Percentiles rank a stretch among this genome's conserved stretches.
Evolutionary conservation across 2,888 invertebrate species (phyloP).

Genomic region (Tholera decimalis): DNA sequence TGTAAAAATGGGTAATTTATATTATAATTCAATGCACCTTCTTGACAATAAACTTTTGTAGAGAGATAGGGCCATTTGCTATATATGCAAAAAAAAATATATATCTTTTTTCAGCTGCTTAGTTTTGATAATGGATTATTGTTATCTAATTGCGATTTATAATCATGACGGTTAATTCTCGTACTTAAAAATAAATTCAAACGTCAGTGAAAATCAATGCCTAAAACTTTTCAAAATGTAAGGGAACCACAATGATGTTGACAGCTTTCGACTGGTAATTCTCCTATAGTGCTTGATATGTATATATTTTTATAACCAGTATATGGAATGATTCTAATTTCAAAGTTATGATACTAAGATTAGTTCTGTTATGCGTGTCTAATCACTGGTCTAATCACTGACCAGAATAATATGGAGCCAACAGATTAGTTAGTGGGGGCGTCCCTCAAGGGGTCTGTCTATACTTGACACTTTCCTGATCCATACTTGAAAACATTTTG

Average conservation of each 20-base stretch:
- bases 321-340: constrained; percentile 26
- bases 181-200: too few relatives aligned
- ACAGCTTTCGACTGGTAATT: too few relatives aligned
- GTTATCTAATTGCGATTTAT: constrained; percentile 1
- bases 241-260: too few relatives aligned
- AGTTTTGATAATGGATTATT: background rate
- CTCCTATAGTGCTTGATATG: too few relatives aligned
- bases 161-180: too few relatives aligned
- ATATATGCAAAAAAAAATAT: too few relatives aligned
- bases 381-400: constrained; percentile 1
- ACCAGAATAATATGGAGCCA: background rate
- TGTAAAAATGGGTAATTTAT: constrained; percentile 41
- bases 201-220: too few relatives aligned
- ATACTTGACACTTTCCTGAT: constrained; percentile 14
- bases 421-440: background rate
- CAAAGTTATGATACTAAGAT: constrained; percentile 27
- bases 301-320: background rate
- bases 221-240: too few relatives aligned
- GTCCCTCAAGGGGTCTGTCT: constrained; percentile 37
- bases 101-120: background rate
- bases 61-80: background rate
- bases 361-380: constrained; percentile 20
- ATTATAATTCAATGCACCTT: constrained; percentile 23
- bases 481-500: background rate
- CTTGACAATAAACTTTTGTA: background rate